phyloP scores from a whole-genome alignment of 2,797 vertebrate genomes.

The Argya squamiceps region DNA sequence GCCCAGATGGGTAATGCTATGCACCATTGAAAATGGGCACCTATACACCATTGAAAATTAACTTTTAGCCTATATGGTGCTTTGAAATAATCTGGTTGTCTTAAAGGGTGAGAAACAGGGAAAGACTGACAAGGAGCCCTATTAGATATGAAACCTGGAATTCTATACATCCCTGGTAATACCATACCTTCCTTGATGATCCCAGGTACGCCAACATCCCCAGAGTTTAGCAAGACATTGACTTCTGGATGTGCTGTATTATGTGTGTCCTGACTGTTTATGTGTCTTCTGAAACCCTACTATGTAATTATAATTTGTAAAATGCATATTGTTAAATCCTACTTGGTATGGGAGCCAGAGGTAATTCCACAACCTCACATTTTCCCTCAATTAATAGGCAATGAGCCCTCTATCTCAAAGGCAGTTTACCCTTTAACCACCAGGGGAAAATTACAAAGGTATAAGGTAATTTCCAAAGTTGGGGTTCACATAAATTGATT shows the following conservation, averaged over 20 bases:
- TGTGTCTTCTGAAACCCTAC: background rate
- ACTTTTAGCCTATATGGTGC: background rate
- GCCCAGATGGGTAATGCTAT: background rate
- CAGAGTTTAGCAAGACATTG: background rate
- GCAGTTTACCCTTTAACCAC: background rate
- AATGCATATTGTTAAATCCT: background rate
- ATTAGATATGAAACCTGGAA: background rate
- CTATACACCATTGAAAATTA: background rate
- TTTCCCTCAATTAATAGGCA: background rate
- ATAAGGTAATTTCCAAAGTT: background rate
- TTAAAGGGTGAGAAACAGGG: background rate
- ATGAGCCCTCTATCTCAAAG: background rate
- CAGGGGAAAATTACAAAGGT: background rate
- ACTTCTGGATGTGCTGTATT: background rate
- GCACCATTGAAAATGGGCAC: background rate
- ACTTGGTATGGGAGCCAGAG: too few relatives aligned
- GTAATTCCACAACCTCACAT: background rate
- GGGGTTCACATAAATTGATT: background rate
- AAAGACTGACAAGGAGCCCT: background rate
- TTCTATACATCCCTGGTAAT: background rate
- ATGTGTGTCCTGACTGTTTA: background rate
- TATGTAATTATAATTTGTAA: background rate
- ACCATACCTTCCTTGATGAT: background rate
- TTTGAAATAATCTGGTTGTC: background rate
- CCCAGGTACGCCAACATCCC: accelerated